Conservation (phyloP, 2,888 invertebrate genomes). For the Beris chalybata region DNA sequence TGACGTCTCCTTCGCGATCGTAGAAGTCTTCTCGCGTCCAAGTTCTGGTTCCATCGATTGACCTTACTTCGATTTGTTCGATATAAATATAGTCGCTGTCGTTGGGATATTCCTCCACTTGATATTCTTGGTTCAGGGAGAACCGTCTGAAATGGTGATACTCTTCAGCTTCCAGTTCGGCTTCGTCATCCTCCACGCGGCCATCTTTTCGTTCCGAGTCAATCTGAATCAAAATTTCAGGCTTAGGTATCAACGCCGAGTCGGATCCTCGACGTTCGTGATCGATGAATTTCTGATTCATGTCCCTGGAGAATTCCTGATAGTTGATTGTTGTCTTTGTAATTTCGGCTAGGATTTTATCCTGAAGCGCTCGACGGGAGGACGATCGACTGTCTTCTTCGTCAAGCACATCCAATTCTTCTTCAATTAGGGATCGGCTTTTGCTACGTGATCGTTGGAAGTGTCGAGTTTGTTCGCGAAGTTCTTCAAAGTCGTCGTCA, state of each 20-base stretch:
- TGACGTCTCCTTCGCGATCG: constrained; percentile 38
- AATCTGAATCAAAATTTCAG: constrained; percentile 45
- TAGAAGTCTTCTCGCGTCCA: constrained; percentile 49
- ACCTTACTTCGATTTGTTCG: constrained; percentile 48
- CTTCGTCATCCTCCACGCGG: constrained; percentile 35
- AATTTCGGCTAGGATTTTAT: constrained; percentile 48
- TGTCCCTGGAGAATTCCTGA: constrained; percentile 47
- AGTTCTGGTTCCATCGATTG: constrained; percentile 43
- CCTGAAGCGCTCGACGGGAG: constrained; percentile 46
- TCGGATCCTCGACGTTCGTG: constrained; percentile 53
- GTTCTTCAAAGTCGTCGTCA: constrained; percentile 45
- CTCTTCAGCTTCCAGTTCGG: constrained; percentile 51
- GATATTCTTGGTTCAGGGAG: constrained; percentile 51
- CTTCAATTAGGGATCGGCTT: constrained; percentile 49
- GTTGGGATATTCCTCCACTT: constrained; percentile 50
- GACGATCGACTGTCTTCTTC: neutral
- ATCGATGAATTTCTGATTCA: constrained; percentile 48
- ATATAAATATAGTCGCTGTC: constrained; percentile 49
- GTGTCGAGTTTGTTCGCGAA: constrained; percentile 48
- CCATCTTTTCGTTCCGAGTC: constrained; percentile 40
- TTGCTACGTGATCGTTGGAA: constrained; percentile 51
- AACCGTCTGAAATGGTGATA: constrained; percentile 54
- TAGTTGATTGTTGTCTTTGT: constrained; percentile 47
- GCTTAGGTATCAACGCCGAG: constrained; percentile 48
- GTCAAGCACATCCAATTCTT: neutral